Conservation (phyloP, 2,888 invertebrate species). For the Steinernema scapterisci region DNA sequence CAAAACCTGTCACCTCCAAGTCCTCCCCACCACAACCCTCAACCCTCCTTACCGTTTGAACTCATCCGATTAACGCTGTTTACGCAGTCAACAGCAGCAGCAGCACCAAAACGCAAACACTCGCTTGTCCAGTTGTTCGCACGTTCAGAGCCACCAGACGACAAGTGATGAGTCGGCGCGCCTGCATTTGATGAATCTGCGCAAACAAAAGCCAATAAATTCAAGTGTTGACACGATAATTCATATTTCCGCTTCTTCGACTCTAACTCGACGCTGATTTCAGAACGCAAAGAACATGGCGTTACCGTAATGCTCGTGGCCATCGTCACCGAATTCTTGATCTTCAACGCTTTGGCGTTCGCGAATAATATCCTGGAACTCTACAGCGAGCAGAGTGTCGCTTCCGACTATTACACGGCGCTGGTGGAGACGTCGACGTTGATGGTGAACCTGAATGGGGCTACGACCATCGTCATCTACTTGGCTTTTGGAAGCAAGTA, state of each 20-base stretch:
- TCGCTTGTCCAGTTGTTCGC: constrained; percentile 10
- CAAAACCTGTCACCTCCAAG: too few species aligned
- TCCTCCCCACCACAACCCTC: too few species aligned
- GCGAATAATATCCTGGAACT: constrained; percentile 61
- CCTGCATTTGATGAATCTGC: background rate
- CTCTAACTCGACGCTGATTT: constrained; percentile 29
- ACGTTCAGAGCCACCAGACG: background rate
- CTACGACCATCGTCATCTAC: constrained; percentile 57
- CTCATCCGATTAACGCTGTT: constrained; percentile 10
- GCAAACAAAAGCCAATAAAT: background rate
- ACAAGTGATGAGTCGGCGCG: too few species aligned
- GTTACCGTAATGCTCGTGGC: constrained; percentile 63
- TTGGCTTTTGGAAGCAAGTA: constrained; percentile 58
- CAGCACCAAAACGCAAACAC: constrained; percentile 15
- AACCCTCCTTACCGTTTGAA: background rate
- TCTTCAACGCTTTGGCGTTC: constrained; percentile 62
- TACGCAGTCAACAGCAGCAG: background rate
- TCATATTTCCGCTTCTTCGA: background rate
- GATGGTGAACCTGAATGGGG: constrained; percentile 59
- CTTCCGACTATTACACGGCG: constrained; percentile 47
- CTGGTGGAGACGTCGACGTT: constrained; percentile 56
- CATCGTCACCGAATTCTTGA: constrained; percentile 59
- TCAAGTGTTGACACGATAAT: background rate
- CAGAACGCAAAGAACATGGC: constrained; percentile 54
- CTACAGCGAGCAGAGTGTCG: constrained; percentile 36